These are phyloP conservation scores for Zoanthus sociatus DNA, from an alignment of 92 coral and sea anemone genomes.

Conservation along the genomic window DNA sequence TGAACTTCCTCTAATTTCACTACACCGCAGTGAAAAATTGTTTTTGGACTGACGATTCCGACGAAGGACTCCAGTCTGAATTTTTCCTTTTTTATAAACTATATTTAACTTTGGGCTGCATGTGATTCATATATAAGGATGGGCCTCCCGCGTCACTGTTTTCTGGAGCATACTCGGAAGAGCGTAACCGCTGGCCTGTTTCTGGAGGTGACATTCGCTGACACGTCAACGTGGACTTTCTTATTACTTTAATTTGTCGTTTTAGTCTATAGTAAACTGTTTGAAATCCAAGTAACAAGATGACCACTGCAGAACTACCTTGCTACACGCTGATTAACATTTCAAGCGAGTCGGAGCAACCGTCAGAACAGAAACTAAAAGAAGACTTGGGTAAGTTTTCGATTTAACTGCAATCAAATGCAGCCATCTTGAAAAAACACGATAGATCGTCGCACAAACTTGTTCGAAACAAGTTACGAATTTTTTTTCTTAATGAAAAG, in stretches of 20 bases:
- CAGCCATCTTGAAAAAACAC: background rate
- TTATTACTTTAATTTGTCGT: too few relatives aligned
- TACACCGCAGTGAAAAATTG: too few relatives aligned
- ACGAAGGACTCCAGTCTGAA: too few relatives aligned
- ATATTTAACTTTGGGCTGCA: too few relatives aligned
- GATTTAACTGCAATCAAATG: background rate
- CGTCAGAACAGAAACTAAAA: conserved; percentile 91
- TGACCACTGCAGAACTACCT: conserved; percentile 97
- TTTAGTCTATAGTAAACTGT: background rate
- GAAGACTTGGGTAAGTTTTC: conserved; percentile 91
- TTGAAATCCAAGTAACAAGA: conserved; percentile 33
- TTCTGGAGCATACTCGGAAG: background rate
- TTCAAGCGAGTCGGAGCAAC: conserved; percentile 83
- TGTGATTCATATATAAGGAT: background rate
- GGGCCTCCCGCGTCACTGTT: background rate
- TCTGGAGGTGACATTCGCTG: background rate
- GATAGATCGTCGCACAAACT: background rate
- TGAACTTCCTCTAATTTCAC: too few relatives aligned
- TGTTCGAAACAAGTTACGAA: too few relatives aligned
- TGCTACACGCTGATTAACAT: conserved; percentile 93
- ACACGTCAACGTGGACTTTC: conserved; percentile 3
- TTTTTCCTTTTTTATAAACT: too few relatives aligned
- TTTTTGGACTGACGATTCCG: too few relatives aligned
- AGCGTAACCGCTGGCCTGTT: background rate
- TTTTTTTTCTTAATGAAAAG: background rate